These are phyloP conservation scores for Elaeidobius kamerunicus DNA, from an alignment of 2,888 invertebrate genomes.

Conservation along the genomic window DNA sequence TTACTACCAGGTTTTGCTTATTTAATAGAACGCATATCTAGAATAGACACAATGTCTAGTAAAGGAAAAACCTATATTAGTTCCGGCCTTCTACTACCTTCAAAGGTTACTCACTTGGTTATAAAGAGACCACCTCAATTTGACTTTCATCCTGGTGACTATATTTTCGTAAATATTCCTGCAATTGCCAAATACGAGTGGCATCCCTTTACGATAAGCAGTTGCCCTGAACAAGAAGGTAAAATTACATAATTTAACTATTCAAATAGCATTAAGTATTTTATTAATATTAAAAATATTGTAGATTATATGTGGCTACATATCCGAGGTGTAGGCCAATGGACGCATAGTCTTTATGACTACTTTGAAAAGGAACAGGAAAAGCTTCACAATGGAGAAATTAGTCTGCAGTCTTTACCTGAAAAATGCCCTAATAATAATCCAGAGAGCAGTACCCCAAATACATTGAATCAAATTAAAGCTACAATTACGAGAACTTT, in stretches of 20 bases:
- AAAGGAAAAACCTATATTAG: constrained; percentile 87
- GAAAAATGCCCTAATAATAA: not conserved
- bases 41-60: constrained; percentile 62
- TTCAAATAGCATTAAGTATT: too few relatives aligned
- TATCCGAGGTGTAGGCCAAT: constrained; percentile 89
- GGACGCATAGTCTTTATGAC: constrained; percentile 84
- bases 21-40: constrained; percentile 69
- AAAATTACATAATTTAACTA: constrained; percentile 21
- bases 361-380: constrained; percentile 84
- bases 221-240: constrained; percentile 92
- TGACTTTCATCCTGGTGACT: constrained; percentile 89
- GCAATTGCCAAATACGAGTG: constrained; percentile 90
- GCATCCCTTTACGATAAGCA: constrained; percentile 97
- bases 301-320: constrained; percentile 90
- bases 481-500: constrained; percentile 53
- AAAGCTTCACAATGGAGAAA: constrained; percentile 65
- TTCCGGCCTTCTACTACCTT: constrained; percentile 82
- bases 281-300: constrained; percentile 27
- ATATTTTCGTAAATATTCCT: constrained; percentile 90
- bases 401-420: constrained; percentile 39
- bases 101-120: constrained; percentile 87
- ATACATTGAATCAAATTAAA: constrained; percentile 46
- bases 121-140: constrained; percentile 84
- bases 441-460: constrained; percentile 31
- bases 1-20: constrained; percentile 77